Conservation (phyloP, 2,888 invertebrate species). For the Shargacucullia verbasci region DNA sequence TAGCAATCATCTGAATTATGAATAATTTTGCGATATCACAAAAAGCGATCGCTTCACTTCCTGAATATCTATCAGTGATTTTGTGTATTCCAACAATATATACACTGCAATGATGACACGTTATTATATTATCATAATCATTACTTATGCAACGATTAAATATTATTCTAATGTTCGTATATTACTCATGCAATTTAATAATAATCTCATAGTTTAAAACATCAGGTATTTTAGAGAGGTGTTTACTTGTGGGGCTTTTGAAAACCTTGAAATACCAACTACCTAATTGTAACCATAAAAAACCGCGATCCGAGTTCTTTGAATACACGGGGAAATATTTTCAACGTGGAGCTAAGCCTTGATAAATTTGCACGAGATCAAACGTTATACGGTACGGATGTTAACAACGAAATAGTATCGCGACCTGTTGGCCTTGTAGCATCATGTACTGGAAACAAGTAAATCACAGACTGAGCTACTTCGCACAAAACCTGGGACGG, state of each 20-base stretch:
- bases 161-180: not conserved
- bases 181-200: conserved; percentile 3
- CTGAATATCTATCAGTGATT: conserved; percentile 25
- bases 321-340: conserved; percentile 32
- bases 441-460: not conserved
- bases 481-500: too few relatives aligned
- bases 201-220: conserved; percentile 3
- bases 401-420: conserved; percentile 4
- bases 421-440: not conserved
- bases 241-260: conserved; percentile 3
- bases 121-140: not conserved
- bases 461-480: too few relatives aligned
- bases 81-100: conserved; percentile 1
- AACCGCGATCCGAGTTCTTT: conserved; percentile 36
- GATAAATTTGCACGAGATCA: conserved; percentile 19
- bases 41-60: conserved; percentile 32
- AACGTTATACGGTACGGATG: conserved; percentile 8
- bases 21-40: conserved; percentile 31
- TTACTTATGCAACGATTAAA: not conserved
- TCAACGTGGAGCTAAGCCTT: conserved; percentile 11
- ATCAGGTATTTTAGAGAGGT: conserved; percentile 9
- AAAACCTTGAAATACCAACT: conserved; percentile 30
- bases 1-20: conserved; percentile 10
- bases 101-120: conserved; percentile 1
- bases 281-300: conserved; percentile 32